Percentiles rank a stretch among this genome's conserved stretches.
These are phyloP conservation scores for Enteromius anoplus DNA, from an alignment of 2,797 vertebrate species.

Conservation along the genomic window DNA sequence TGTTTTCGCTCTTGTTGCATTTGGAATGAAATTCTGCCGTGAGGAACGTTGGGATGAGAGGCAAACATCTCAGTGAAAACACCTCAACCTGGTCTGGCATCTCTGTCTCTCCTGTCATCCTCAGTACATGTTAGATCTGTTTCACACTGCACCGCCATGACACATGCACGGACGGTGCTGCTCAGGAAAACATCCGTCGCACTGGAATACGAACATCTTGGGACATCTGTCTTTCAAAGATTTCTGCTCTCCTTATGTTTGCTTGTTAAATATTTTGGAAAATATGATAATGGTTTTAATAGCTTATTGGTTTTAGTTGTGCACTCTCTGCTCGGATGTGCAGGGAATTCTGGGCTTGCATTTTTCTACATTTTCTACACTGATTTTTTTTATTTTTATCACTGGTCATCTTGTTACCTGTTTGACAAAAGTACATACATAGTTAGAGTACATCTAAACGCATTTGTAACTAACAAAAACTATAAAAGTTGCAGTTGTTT, in stretches of 20 bases:
- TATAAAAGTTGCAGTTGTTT: neutral
- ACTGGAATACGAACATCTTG: neutral
- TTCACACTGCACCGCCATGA: constrained; percentile 21
- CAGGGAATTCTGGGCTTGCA: neutral
- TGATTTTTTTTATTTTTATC: neutral
- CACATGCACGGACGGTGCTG: constrained; percentile 48
- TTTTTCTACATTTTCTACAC: neutral
- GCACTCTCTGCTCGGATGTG: neutral
- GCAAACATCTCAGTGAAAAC: constrained; percentile 47
- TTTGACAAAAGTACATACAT: neutral
- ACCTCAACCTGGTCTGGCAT: constrained; percentile 33
- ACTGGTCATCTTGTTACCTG: neutral
- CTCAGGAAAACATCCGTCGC: constrained; percentile 13
- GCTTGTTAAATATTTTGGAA: neutral
- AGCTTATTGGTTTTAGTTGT: no score
- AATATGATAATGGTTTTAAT: neutral
- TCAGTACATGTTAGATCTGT: constrained; percentile 45
- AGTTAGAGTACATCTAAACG: neutral
- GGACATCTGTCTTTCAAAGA: neutral
- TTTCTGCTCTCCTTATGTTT: neutral
- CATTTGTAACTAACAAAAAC: neutral
- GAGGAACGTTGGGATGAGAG: constrained; percentile 31
- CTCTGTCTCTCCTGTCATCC: constrained; percentile 45
- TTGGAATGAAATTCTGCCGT: constrained; percentile 29
- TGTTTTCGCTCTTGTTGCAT: constrained; percentile 13